phyloP scores from a whole-genome alignment of 2,888 invertebrate genomes.

The Drosophila engyochracea region DNA sequence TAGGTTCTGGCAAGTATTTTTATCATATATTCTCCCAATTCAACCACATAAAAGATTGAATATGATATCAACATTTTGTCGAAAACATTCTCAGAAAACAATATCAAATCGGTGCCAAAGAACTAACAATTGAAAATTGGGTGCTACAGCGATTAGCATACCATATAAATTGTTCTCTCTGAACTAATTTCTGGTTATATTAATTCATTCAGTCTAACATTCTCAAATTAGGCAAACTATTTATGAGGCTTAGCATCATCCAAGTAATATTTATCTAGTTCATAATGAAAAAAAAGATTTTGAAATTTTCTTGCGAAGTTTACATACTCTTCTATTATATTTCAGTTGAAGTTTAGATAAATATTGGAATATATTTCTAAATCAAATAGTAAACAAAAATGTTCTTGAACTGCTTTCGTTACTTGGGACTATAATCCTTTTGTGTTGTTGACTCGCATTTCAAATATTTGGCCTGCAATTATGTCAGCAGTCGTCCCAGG shows the following conservation, averaged over 20 bases:
- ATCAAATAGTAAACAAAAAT: not conserved
- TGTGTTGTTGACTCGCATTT: not conserved
- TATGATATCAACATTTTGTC: not conserved
- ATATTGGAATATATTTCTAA: not conserved
- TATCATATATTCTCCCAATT: not conserved
- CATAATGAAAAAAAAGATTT: not conserved
- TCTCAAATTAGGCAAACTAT: not conserved
- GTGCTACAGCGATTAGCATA: not conserved
- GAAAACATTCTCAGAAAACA: not conserved
- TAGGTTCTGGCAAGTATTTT: not conserved
- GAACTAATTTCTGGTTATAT: not conserved
- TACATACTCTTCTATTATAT: not conserved
- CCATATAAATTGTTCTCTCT: not conserved
- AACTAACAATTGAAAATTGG: not conserved
- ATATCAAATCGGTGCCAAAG: not conserved
- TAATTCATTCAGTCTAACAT: not conserved
- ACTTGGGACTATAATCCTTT: constrained; percentile 1
- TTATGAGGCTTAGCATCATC: not conserved
- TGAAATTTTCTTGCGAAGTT: not conserved
- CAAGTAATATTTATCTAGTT: not conserved
- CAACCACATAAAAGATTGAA: not conserved
- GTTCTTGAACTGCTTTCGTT: not conserved
- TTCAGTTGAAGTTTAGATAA: not conserved
- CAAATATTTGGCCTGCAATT: constrained; percentile 30
- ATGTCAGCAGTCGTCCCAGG: constrained; percentile 43